Conservation (phyloP, 2,113 vertebrate genomes). For the Murina feae region DNA sequence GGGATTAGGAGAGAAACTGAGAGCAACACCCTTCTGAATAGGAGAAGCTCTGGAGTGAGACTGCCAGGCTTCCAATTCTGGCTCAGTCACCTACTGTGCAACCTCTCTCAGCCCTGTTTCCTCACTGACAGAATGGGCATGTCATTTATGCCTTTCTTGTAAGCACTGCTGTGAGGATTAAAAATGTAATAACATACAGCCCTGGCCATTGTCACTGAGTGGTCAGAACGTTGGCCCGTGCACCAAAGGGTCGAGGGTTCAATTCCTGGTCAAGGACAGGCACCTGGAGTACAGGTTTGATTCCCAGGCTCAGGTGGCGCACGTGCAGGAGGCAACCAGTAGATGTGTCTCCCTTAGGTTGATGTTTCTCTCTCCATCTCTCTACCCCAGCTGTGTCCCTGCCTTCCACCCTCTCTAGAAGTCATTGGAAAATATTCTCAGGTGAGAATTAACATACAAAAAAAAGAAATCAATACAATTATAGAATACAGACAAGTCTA, state of each 20-base stretch:
- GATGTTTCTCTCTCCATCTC: too few species aligned
- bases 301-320: too few species aligned
- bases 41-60: neutral
- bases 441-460: neutral
- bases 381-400: too few species aligned
- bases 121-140: neutral
- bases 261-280: too few species aligned
- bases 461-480: neutral
- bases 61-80: neutral
- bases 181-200: neutral
- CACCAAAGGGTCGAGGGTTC: too few species aligned
- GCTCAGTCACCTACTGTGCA: neutral
- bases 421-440: too few species aligned
- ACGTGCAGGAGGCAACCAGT: too few species aligned
- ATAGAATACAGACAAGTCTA: neutral
- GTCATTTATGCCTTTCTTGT: neutral
- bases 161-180: neutral
- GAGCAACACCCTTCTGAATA: neutral
- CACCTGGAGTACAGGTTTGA: too few species aligned
- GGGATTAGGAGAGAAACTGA: neutral
- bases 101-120: neutral
- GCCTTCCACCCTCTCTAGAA: too few species aligned
- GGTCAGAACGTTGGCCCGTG: too few species aligned
- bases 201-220: too few species aligned
- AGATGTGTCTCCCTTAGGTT: too few species aligned